Evolutionary conservation across 2,113 vertebrate species (phyloP).

Genomic region (Sciurus niger): DNA sequence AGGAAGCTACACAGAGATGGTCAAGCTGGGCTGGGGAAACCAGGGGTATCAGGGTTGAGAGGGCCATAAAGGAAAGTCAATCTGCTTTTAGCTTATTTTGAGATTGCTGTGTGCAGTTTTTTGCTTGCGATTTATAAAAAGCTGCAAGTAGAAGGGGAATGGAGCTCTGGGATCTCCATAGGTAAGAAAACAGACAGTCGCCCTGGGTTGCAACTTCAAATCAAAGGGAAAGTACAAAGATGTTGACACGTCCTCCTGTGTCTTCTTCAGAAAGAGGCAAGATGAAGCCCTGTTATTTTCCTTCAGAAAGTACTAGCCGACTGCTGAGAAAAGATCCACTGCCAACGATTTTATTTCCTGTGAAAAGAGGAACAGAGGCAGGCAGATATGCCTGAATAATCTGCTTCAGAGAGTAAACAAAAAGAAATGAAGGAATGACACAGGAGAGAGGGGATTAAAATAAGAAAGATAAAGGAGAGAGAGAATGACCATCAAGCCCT

Average conservation of each 20-base stretch:
- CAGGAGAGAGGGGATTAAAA: background rate
- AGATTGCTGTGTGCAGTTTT: background rate
- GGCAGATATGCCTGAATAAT: background rate
- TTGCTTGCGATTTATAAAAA: background rate
- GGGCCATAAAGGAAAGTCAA: background rate
- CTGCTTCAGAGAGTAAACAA: background rate
- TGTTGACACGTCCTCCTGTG: background rate
- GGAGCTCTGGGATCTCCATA: background rate
- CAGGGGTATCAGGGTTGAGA: background rate
- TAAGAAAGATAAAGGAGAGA: background rate
- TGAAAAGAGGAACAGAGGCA: background rate
- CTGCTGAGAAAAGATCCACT: background rate
- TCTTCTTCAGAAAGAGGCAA: background rate
- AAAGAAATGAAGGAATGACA: background rate
- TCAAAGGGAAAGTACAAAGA: background rate
- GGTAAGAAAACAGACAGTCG: background rate
- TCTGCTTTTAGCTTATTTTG: constrained; percentile 1
- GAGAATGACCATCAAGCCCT: background rate
- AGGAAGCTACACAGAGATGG: background rate
- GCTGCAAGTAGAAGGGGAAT: background rate
- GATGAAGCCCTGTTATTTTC: background rate
- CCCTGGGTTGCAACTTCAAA: background rate
- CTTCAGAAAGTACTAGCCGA: background rate
- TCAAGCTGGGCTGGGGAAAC: background rate
- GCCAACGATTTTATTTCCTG: background rate